A percentile compares a stretch with the other conserved stretches of the same genome.
phyloP scores from a whole-genome alignment of 2,888 invertebrate species.

The Drosophila parthenogenetica region DNA sequence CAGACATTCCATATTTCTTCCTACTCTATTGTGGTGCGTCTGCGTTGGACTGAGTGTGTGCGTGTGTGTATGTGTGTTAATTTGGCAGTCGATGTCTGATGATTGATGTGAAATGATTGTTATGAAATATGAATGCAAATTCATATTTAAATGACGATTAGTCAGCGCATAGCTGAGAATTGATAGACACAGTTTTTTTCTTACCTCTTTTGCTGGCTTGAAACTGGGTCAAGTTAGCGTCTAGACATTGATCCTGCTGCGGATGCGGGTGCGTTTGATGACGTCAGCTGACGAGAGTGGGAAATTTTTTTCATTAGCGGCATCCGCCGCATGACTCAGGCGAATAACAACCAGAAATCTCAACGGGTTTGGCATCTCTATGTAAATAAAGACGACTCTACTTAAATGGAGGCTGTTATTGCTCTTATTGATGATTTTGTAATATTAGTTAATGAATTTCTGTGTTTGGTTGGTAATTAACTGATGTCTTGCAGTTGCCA shows the following conservation, averaged over 20 bases:
- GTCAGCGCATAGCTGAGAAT: slow-evolving; percentile 36
- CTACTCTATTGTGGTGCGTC: slow-evolving; percentile 28
- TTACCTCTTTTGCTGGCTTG: background rate
- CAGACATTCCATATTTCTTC: slow-evolving; percentile 42
- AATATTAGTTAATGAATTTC: slow-evolving; percentile 54
- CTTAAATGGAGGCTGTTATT: slow-evolving; percentile 25
- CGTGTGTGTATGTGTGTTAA: slow-evolving; percentile 53
- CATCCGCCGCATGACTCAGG: slow-evolving; percentile 50
- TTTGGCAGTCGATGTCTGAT: slow-evolving; percentile 58
- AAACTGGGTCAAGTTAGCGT: slow-evolving; percentile 47
- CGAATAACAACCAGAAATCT: background rate
- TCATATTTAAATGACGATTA: slow-evolving; percentile 18
- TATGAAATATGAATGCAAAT: slow-evolving; percentile 45
- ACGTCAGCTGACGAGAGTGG: slow-evolving; percentile 28
- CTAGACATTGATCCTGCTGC: slow-evolving; percentile 45
- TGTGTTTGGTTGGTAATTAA: slow-evolving; percentile 45
- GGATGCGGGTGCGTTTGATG: slow-evolving; percentile 30
- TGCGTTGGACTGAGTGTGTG: background rate
- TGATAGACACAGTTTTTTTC: slow-evolving; percentile 14
- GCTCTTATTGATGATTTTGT: slow-evolving; percentile 45
- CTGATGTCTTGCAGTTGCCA: slow-evolving; percentile 41
- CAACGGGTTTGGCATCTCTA: slow-evolving; percentile 40
- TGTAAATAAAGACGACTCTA: slow-evolving; percentile 34
- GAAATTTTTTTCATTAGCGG: slow-evolving; percentile 24
- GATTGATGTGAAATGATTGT: slow-evolving; percentile 61